Conservation (phyloP, 2,888 invertebrate genomes). For the Leucoma salicis region DNA sequence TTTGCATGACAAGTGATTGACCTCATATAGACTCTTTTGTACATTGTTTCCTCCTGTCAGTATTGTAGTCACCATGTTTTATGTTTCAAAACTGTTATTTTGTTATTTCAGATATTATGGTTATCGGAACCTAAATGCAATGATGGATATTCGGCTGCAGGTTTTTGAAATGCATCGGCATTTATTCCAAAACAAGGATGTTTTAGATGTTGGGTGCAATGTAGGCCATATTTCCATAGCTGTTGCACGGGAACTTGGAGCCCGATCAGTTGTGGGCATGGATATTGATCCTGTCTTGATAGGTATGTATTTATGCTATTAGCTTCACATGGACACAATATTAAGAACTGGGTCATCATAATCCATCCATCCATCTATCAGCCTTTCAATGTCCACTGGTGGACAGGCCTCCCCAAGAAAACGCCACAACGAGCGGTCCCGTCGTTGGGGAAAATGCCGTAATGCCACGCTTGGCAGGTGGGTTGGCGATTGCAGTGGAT, state of each 20-base stretch:
- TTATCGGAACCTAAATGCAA: conserved; percentile 92
- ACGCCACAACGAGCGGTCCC: too few relatives aligned
- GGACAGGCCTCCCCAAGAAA: too few relatives aligned
- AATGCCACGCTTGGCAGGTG: too few relatives aligned
- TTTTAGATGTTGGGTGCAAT: conserved; percentile 98
- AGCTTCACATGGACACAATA: too few relatives aligned
- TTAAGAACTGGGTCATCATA: too few relatives aligned
- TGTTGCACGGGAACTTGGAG: conserved; percentile 92
- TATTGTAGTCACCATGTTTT: too few relatives aligned
- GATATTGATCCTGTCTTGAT: conserved; percentile 97
- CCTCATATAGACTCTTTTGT: conserved; percentile 19
- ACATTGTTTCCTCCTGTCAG: too few relatives aligned
- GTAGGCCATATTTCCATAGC: conserved; percentile 96
- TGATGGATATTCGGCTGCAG: conserved; percentile 91
- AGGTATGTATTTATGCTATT: conserved; percentile 49
- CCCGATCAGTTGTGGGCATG: conserved; percentile 93
- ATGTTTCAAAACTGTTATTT: not conserved
- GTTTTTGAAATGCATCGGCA: conserved; percentile 90
- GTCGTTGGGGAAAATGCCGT: too few relatives aligned
- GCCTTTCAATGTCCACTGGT: too few relatives aligned
- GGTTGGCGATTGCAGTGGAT: too few relatives aligned
- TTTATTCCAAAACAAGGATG: conserved; percentile 93
- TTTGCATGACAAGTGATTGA: conserved; percentile 23
- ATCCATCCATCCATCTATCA: too few relatives aligned
- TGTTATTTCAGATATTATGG: conserved; percentile 91